Evolutionary conservation across 2,888 invertebrate genomes (phyloP), one percentile per base, ranked within the genome.

Genomic region (Callosobruchus maculatus): DNA sequence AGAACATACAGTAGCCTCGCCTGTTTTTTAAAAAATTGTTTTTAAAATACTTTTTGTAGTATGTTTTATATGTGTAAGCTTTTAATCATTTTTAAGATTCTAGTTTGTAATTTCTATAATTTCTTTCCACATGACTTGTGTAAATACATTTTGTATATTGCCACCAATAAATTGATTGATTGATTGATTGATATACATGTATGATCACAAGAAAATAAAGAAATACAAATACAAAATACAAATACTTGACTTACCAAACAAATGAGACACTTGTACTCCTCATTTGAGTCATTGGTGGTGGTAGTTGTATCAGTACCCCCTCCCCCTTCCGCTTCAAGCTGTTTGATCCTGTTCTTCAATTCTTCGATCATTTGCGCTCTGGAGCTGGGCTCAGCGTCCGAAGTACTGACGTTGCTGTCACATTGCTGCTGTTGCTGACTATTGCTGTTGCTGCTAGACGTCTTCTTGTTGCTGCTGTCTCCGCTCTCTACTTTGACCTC

Each of bases 181-280:
- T n/a, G n/a, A n/a, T n/a, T n/a, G n/a, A n/a, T n/a, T n/a, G n/a
- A n/a, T n/a, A n/a, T n/a, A n/a, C n/a, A n/a, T n/a, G n/a, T n/a
- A n/a, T n/a, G n/a, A n/a, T n/a, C n/a, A n/a, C n/a, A n/a, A n/a
- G n/a, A n/a, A n/a, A n/a, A n/a, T n/a, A n/a, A n/a, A n/a, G n/a
- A n/a, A n/a, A n/a, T n/a, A n/a, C n/a, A n/a, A n/a, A n/a, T n/a
- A n/a, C n/a, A n/a, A n/a, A n/a, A n/a, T n/a, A n/a, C n/a, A n/a
- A n/a, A n/a, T n/a, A n/a, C n/a, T n/a, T n/a, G 3, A 49, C 88
- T 88, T 88, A 93, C 93, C 92, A 93, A 90, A 87, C 93, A 93
- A 85, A 93, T 93, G 85, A 93, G 90, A 88, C 93, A 93, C 86
- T 92, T 92, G 86, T 91, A 90, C 79, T 90, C 90, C 83, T 90